Percentiles rank a stretch among this genome's conserved stretches.
Conservation (phyloP, 1,140 invertebrate species). For the Musca vetustissima region DNA sequence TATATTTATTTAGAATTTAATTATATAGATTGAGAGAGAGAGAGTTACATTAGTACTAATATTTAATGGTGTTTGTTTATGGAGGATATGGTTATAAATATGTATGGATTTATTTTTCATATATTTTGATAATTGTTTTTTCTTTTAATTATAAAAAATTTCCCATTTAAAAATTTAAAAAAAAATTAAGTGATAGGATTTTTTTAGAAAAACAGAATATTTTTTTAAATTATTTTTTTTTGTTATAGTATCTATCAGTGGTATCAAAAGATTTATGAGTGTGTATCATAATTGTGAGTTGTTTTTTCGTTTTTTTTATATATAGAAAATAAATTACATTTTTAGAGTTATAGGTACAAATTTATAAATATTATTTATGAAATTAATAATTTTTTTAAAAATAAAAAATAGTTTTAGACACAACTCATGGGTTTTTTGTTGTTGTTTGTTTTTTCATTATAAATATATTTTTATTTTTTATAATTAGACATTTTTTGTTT, state of each 20-base stretch:
- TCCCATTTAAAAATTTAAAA: conserved; percentile 1
- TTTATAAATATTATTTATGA: neutral
- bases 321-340: neutral
- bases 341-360: neutral
- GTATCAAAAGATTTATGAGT: conserved; percentile 1
- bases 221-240: neutral
- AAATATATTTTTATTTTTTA: too few species aligned
- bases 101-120: neutral
- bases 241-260: conserved; percentile 5
- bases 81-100: conserved; percentile 10
- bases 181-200: neutral
- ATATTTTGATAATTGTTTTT: neutral
- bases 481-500: too few species aligned
- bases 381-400: neutral
- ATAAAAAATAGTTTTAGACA: too few species aligned
- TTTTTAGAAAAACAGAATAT: neutral
- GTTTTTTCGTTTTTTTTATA: neutral
- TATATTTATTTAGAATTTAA: conserved; percentile 8
- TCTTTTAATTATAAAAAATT: neutral
- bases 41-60: neutral
- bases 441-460: too few species aligned
- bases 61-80: neutral
- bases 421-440: too few species aligned
- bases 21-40: too few species aligned
- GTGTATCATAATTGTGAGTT: too few species aligned